Conservation (phyloP, 1,140 invertebrate genomes). For the Heliconius melpomene region DNA sequence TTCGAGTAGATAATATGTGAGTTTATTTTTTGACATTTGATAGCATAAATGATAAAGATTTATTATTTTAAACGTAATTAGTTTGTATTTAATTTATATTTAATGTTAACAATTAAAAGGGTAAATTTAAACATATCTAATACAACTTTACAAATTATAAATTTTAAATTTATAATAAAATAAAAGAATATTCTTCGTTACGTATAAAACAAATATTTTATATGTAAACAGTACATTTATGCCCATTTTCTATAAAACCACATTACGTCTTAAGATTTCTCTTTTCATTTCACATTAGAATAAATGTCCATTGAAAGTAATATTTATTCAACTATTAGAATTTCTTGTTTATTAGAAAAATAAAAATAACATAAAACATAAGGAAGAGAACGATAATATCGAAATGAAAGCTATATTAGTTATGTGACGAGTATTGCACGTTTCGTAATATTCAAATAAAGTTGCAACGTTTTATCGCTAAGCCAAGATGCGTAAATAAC, state of each 20-base stretch:
- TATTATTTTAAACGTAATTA: no score
- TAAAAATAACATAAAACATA: neutral
- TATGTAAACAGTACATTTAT: neutral
- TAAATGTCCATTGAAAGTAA: conserved; percentile 3
- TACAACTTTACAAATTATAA: no score
- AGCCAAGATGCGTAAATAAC: neutral
- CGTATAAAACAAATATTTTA: neutral
- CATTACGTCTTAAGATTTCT: conserved; percentile 6
- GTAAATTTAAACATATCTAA: no score
- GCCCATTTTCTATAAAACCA: neutral
- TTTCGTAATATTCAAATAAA: conserved; percentile 36
- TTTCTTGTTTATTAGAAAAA: neutral
- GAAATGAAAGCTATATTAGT: conserved; percentile 3
- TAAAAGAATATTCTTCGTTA: neutral
- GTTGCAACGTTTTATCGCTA: conserved; percentile 21
- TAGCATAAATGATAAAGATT: no score
- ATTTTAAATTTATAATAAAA: no score
- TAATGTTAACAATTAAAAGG: no score
- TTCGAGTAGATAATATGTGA: no score
- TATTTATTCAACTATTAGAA: neutral
- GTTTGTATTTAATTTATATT: no score
- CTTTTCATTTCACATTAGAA: neutral
- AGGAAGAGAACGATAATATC: neutral
- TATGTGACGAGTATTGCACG: conserved; percentile 20
- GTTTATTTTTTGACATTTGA: no score